phyloP scores from a whole-genome alignment of 2,888 invertebrate species.

The Neria commutata region DNA sequence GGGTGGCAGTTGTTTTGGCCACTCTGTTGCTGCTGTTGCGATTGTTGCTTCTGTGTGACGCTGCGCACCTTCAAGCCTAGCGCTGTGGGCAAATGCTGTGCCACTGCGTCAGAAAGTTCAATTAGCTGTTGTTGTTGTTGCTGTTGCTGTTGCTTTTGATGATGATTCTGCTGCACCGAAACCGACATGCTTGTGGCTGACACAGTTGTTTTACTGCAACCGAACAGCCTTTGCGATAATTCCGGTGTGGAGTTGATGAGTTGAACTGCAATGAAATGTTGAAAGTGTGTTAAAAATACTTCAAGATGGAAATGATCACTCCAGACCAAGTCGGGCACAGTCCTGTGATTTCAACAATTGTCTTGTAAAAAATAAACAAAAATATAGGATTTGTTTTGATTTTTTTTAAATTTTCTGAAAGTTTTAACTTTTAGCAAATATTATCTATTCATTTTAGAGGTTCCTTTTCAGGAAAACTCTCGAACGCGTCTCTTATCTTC shows the following conservation, averaged over 20 bases:
- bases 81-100: slow-evolving; percentile 52
- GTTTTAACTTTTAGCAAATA: slow-evolving; percentile 14
- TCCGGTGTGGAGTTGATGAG: slow-evolving; percentile 51
- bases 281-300: not conserved
- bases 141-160: slow-evolving; percentile 22
- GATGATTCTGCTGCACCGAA: slow-evolving; percentile 17
- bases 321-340: no score
- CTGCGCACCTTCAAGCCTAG: slow-evolving; percentile 51
- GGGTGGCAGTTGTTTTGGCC: slow-evolving; percentile 12
- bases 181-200: slow-evolving; percentile 19
- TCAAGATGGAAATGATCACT: no score
- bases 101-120: slow-evolving; percentile 21
- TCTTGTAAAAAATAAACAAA: slow-evolving; percentile 5
- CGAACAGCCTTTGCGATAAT: slow-evolving; percentile 58
- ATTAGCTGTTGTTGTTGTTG: slow-evolving; percentile 21
- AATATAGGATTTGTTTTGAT: slow-evolving; percentile 14
- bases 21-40: slow-evolving; percentile 28
- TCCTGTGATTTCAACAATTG: no score
- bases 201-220: slow-evolving; percentile 37
- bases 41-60: slow-evolving; percentile 3
- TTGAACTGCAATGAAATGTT: slow-evolving; percentile 39
- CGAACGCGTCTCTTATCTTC: no score
- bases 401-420: slow-evolving; percentile 11
- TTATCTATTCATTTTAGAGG: no score
- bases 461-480: no score